Evolutionary conservation across 2,888 invertebrate species (phyloP).

Genomic region (Zeuzera pyrina): DNA sequence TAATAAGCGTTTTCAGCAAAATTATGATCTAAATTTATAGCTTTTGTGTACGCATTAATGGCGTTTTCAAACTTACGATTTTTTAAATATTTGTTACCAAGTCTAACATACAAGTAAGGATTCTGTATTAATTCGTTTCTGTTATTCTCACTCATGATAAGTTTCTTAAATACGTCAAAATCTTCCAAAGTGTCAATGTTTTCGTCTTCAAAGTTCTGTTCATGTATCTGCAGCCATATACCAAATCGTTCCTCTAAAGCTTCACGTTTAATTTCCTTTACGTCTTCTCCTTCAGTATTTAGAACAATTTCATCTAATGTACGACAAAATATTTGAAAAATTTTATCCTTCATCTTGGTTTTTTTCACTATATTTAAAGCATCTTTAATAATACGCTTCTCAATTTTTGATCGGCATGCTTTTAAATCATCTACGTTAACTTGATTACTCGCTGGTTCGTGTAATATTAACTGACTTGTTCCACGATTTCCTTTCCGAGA

Average conservation of each 20-base stretch:
- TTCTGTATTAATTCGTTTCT: slow-evolving; percentile 9
- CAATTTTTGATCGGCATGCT: no score
- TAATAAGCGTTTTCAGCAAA: no score
- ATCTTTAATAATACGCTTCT: neutral
- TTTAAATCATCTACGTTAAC: no score
- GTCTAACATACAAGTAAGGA: slow-evolving; percentile 7
- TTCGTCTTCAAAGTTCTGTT: slow-evolving; percentile 1
- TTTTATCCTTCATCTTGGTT: slow-evolving; percentile 9
- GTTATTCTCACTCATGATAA: slow-evolving; percentile 3
- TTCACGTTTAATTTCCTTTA: slow-evolving; percentile 3
- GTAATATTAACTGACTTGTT: no score
- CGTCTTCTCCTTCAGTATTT: neutral
- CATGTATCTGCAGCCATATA: slow-evolving; percentile 9
- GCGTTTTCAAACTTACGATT: no score
- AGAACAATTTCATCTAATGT: slow-evolving; percentile 7
- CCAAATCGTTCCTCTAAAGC: slow-evolving; percentile 12
- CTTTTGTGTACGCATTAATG: no score
- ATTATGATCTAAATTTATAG: no score
- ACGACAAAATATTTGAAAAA: slow-evolving; percentile 9
- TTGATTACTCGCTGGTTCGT: no score
- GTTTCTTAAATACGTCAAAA: slow-evolving; percentile 6
- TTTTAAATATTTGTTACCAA: slow-evolving; percentile 7
- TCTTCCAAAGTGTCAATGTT: slow-evolving; percentile 2
- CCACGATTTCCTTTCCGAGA: no score
- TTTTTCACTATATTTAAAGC: slow-evolving; percentile 4